Conservation (phyloP, 2,888 invertebrate genomes). For the Macropis europaea region DNA sequence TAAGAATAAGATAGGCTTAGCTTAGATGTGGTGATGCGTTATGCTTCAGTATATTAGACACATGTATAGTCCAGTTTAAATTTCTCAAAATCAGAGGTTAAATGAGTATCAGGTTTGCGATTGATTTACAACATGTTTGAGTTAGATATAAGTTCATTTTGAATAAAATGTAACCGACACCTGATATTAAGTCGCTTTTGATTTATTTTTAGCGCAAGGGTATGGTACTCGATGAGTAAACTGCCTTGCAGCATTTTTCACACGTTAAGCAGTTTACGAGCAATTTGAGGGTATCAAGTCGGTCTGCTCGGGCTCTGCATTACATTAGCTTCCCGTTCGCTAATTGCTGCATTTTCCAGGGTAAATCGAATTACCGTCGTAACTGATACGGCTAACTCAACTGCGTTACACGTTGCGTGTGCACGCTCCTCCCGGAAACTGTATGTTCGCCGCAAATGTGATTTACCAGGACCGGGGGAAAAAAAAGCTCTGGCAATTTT, state of each 20-base stretch:
- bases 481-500: slow-evolving; percentile 2
- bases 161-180: too few species aligned
- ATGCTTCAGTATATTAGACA: too few species aligned
- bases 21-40: too few species aligned
- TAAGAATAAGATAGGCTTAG: too few species aligned
- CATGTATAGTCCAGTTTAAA: too few species aligned
- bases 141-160: too few species aligned
- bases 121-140: too few species aligned
- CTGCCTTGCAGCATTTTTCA: neutral
- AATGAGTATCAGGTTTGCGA: too few species aligned
- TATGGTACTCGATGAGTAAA: too few species aligned
- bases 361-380: slow-evolving; percentile 44
- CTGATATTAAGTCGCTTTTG: too few species aligned
- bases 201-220: too few species aligned
- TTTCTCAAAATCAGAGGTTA: too few species aligned
- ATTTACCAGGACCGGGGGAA: neutral
- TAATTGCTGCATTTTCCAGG: slow-evolving; percentile 55
- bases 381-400: slow-evolving; percentile 38
- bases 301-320: neutral
- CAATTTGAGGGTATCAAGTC: slow-evolving; percentile 14
- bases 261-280: slow-evolving; percentile 9
- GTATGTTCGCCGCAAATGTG: neutral
- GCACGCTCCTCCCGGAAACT: neutral
- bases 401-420: slow-evolving; percentile 1
- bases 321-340: slow-evolving; percentile 44